Evolutionary conservation across 2,797 vertebrate genomes (phyloP).

Genomic region (Rhinophrynus dorsalis): DNA sequence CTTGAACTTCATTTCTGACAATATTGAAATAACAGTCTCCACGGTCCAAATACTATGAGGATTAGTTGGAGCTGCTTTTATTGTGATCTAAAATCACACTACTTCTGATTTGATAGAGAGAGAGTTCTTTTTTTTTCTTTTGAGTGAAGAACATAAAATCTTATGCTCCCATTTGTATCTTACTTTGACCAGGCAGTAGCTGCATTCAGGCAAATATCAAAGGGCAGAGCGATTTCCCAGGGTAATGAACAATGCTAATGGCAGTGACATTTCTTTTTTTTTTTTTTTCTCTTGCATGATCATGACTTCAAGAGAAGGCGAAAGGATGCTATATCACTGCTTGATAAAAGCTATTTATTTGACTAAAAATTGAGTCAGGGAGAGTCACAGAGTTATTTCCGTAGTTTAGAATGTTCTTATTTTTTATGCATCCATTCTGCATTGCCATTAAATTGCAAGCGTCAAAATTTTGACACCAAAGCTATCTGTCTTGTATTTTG

Average conservation of each 20-base stretch:
- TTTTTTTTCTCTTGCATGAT: not conserved
- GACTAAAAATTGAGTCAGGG: not conserved
- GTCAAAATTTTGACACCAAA: too few species aligned
- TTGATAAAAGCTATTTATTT: constrained; percentile 1
- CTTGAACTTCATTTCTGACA: too few species aligned
- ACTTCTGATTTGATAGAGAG: not conserved
- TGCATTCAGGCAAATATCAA: not conserved
- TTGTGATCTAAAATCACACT: not conserved
- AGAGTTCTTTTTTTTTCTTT: not conserved
- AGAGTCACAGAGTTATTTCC: not conserved
- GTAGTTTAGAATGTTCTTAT: not conserved
- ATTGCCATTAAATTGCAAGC: not conserved
- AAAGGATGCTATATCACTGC: not conserved
- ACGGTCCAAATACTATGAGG: too few species aligned
- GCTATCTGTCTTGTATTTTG: too few species aligned
- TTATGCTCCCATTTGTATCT: not conserved
- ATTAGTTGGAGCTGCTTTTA: too few species aligned
- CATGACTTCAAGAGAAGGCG: not conserved
- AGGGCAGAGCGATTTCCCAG: not conserved
- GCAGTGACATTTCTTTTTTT: not conserved
- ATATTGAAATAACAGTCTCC: too few species aligned
- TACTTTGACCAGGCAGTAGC: not conserved
- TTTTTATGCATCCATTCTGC: not conserved
- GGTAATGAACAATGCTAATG: not conserved
- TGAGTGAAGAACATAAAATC: not conserved